Percentiles rank a stretch among this genome's conserved stretches.
Evolutionary conservation across 2,888 invertebrate genomes (phyloP).

Genomic region (Arge pagana): DNA sequence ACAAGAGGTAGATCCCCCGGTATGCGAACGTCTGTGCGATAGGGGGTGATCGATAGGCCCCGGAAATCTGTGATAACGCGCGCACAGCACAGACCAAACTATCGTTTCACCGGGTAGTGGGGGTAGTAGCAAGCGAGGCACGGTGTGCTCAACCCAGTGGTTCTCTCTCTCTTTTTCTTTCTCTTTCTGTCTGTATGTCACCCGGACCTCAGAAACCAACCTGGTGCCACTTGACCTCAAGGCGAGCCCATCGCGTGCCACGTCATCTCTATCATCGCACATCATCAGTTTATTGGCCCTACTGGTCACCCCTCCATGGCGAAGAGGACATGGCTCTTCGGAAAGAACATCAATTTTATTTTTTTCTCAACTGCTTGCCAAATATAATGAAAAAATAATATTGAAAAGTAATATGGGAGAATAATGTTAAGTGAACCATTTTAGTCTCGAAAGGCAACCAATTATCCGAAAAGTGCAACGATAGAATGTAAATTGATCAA

Average conservation of each 20-base stretch:
- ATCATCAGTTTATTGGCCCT: constrained; percentile 56
- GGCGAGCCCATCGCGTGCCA: constrained; percentile 50
- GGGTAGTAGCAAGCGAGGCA: constrained; percentile 17
- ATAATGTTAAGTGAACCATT: constrained; percentile 15
- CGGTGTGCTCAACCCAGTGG: constrained; percentile 18
- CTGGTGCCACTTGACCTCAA: constrained; percentile 51
- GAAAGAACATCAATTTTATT: constrained; percentile 58
- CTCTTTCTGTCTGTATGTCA: too few species aligned
- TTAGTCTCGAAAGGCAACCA: constrained; percentile 43
- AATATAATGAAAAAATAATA: constrained; percentile 40
- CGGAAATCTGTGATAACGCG: constrained; percentile 20
- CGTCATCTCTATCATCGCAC: constrained; percentile 46
- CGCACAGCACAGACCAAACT: constrained; percentile 21
- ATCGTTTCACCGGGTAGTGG: constrained; percentile 21
- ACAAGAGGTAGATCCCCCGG: constrained; percentile 35
- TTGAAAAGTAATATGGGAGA: constrained; percentile 21
- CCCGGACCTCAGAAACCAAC: constrained; percentile 34
- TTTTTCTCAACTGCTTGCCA: constrained; percentile 42
- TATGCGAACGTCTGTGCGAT: constrained; percentile 18
- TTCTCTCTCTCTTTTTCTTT: constrained; percentile 6
- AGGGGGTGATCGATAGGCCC: constrained; percentile 18
- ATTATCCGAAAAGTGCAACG: constrained; percentile 42
- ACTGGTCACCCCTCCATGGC: constrained; percentile 57
- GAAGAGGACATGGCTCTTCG: constrained; percentile 60
- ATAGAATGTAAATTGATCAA: constrained; percentile 57